Evolutionary conservation across 1,140 invertebrate species (phyloP), one percentile per base, ranked within the genome.

Genomic region (Agrilus planipennis): DNA sequence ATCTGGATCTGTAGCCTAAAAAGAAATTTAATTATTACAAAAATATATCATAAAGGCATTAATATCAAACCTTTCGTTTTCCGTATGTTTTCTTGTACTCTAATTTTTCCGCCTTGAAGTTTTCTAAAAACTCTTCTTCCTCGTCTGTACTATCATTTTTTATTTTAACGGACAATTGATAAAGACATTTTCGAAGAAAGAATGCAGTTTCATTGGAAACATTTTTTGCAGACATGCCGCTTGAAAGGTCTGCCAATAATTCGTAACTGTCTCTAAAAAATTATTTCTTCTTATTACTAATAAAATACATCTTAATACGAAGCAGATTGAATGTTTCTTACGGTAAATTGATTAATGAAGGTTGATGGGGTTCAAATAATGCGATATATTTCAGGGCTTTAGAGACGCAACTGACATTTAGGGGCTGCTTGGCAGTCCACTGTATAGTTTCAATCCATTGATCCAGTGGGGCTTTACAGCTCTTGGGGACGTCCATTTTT

Each of bases 301-400:
- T 30, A n/a, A 40, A 29, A 41, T 43, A 17, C 6, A 31, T 12
- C 17, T 25, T 16, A 2, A 21, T 37, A 9, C 6, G 11, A 16
- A 36, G 4, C 10, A 15, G 7, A 7, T 5, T 21, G 20, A 36
- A 36, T 9, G 20, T 10, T 27, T 28, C 23, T 22, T 39, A 44
- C 42, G 21, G 14, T 32, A 44, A 38, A 30, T 46, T 34, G 18
- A 39, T 21, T 11, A 35, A 3, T 0, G 14, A 15, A 12, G 29
- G 15, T 19, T 12, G 17, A 19, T 25, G 31, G 9, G 30, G 6
- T 23, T 44, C 45, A 41, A 41, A 50, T 21, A 47, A 25, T 14
- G 39, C 39, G 10, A 50, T 47, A 17, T 44, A 50, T 15, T 50
- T 50, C 11, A 50, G 30, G 11, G 45, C 34, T 25, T 35, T 44